A percentile compares a stretch with the other conserved stretches of the same genome.
These are phyloP conservation scores for Solea solea DNA, from an alignment of 2,113 vertebrate genomes.

Conservation along the genomic window DNA sequence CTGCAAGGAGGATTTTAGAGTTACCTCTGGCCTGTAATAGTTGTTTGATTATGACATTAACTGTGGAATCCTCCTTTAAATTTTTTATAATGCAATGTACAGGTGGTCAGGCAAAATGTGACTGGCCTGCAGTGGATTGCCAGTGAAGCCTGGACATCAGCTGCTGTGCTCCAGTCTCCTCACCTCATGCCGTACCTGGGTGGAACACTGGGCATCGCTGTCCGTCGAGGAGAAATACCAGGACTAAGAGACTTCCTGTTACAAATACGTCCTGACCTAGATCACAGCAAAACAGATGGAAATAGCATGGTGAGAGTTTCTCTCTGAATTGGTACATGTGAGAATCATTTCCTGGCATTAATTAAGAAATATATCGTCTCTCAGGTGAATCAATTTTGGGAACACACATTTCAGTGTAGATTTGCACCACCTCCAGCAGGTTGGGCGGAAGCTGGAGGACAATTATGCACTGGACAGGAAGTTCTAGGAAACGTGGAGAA, in stretches of 20 bases:
- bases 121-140: not conserved
- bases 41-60: not conserved
- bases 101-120: not conserved
- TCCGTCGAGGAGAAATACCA: constrained; percentile 69
- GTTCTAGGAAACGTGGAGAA: constrained; percentile 18
- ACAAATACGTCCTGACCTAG: constrained; percentile 25
- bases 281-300: constrained; percentile 2
- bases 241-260: constrained; percentile 53
- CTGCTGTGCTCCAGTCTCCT: not conserved
- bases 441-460: constrained; percentile 2
- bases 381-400: constrained; percentile 60
- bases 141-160: not conserved
- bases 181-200: constrained; percentile 9
- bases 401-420: constrained; percentile 53
- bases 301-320: constrained; percentile 38
- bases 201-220: constrained; percentile 66
- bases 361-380: not conserved
- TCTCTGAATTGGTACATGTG: not conserved
- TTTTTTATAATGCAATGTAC: not conserved
- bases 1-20: too few species aligned
- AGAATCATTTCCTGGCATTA: not conserved
- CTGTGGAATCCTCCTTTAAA: too few species aligned
- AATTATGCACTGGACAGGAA: constrained; percentile 64
- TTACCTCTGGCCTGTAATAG: too few species aligned
- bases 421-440: constrained; percentile 35